Conservation (phyloP, 2,888 invertebrate genomes). For the Polymixis lichenea region DNA sequence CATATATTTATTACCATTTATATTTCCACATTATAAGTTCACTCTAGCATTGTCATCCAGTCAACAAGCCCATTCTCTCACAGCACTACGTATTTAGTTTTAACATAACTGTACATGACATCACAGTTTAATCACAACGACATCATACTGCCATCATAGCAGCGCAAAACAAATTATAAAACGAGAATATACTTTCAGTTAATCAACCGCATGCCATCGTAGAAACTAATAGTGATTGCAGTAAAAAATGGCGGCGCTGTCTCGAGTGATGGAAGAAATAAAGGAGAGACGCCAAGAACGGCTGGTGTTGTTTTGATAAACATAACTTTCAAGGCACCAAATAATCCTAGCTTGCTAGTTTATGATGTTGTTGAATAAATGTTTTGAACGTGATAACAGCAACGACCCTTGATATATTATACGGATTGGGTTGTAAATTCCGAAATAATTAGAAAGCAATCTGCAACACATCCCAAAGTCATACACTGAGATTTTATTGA, state of each 20-base stretch:
- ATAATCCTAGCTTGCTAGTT: neutral
- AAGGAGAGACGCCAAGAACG: constrained; percentile 11
- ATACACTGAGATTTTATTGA: neutral
- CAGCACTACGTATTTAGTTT: constrained; percentile 12
- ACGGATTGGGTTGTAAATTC: neutral
- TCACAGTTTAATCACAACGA: constrained; percentile 29
- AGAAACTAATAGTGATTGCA: constrained; percentile 64
- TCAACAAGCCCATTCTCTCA: neutral
- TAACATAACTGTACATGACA: constrained; percentile 42
- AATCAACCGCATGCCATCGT: constrained; percentile 59
- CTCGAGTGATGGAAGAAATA: constrained; percentile 22
- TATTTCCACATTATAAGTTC: neutral
- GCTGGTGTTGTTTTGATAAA: neutral
- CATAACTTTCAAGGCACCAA: neutral
- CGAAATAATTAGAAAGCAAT: neutral
- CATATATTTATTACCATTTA: neutral
- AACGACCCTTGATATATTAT: neutral
- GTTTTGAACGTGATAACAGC: neutral
- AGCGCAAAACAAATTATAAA: constrained; percentile 49
- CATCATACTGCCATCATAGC: constrained; percentile 26
- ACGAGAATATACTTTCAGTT: constrained; percentile 50
- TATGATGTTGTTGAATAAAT: neutral
- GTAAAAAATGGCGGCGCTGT: constrained; percentile 46
- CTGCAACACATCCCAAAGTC: neutral
- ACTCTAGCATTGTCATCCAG: neutral